These are phyloP conservation scores for Acomys russatus DNA, from an alignment of 2,797 vertebrate genomes.

Conservation along the genomic window DNA sequence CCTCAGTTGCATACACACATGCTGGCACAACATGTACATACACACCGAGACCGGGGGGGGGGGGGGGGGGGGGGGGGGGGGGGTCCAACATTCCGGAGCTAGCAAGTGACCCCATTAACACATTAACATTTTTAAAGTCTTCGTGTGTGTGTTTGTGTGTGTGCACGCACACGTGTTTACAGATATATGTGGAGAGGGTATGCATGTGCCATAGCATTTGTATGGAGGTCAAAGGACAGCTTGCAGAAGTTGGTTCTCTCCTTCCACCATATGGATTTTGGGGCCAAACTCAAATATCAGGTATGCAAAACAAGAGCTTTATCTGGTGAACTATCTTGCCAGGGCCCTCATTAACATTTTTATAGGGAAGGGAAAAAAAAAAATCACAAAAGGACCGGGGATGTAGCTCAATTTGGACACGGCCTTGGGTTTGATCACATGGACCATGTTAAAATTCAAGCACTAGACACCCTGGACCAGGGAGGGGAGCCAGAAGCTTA, in stretches of 20 bases:
- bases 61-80: background rate
- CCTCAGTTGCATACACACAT: background rate
- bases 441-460: background rate
- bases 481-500: background rate
- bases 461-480: background rate
- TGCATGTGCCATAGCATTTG: background rate
- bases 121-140: background rate
- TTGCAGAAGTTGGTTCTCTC: background rate
- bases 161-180: no score
- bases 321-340: background rate
- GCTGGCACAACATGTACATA: background rate
- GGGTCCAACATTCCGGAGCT: background rate
- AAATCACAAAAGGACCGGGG: background rate
- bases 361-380: background rate
- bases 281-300: background rate
- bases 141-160: background rate
- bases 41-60: background rate
- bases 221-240: background rate
- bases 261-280: background rate
- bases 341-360: background rate
- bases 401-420: background rate
- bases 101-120: slow-evolving; percentile 31
- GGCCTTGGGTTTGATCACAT: background rate
- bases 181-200: background rate
- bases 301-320: background rate